Evolutionary conservation across 1,140 invertebrate genomes (phyloP).

Genomic region (Galleria mellonella): DNA sequence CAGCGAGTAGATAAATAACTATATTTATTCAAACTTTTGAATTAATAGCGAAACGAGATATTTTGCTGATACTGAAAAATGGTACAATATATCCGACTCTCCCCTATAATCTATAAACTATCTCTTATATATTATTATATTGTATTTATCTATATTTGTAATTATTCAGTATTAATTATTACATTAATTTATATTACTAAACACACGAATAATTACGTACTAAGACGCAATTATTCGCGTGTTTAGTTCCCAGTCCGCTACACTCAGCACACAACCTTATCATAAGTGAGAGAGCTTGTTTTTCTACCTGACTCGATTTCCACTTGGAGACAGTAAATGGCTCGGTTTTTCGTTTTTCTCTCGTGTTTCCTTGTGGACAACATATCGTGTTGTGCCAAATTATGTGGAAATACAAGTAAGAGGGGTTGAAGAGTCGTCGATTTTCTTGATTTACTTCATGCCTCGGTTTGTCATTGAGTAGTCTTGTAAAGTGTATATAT

Average conservation of each 20-base stretch:
- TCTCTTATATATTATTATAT: background rate
- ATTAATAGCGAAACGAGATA: background rate
- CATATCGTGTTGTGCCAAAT: slow-evolving; percentile 36
- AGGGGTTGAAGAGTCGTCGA: background rate
- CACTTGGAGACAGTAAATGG: slow-evolving; percentile 29
- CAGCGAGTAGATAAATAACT: too few species aligned
- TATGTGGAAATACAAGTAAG: slow-evolving; percentile 31
- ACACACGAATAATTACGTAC: too few species aligned
- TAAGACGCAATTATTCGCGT: too few species aligned
- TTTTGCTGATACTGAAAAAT: background rate
- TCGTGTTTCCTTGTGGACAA: slow-evolving; percentile 21
- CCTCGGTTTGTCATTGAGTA: background rate
- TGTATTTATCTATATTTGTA: background rate
- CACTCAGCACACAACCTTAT: slow-evolving; percentile 1
- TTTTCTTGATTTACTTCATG: background rate
- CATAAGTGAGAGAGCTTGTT: slow-evolving; percentile 22
- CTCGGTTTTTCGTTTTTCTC: slow-evolving; percentile 21
- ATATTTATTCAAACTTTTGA: too few species aligned
- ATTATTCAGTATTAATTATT: too few species aligned
- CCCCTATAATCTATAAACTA: background rate
- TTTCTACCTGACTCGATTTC: slow-evolving; percentile 50
- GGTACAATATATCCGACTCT: too few species aligned
- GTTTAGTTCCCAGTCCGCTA: slow-evolving; percentile 13
- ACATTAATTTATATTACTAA: too few species aligned
- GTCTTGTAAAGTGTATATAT: too few species aligned